A percentile compares a stretch with the other conserved stretches of the same genome.
Conservation (phyloP, 2,113 vertebrate genomes). For the Pseudorasbora parva region DNA sequence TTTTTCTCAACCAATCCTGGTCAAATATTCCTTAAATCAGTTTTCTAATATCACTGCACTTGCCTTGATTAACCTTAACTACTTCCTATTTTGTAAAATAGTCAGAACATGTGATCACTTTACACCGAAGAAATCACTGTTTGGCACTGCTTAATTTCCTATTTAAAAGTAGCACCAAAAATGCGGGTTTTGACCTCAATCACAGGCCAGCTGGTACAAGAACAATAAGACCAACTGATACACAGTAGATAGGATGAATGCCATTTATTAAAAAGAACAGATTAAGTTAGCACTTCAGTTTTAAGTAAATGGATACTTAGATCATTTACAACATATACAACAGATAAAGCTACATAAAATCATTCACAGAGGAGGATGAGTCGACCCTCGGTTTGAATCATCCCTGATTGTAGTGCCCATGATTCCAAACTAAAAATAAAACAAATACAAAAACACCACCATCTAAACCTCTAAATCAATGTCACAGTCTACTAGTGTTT, state of each 20-base stretch:
- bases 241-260: not conserved
- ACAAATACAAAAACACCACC: not conserved
- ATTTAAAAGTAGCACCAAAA: not conserved
- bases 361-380: slow-evolving; percentile 40
- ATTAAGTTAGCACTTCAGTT: slow-evolving; percentile 14
- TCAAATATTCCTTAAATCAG: not conserved
- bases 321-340: slow-evolving; percentile 39
- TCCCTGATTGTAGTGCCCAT: slow-evolving; percentile 54
- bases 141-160: not conserved
- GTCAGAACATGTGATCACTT: not conserved
- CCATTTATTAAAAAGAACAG: slow-evolving; percentile 32
- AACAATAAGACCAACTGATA: not conserved
- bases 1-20: not conserved
- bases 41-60: not conserved
- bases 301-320: not conserved
- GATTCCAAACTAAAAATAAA: not conserved
- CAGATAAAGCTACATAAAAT: slow-evolving; percentile 32
- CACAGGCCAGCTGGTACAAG: not conserved
- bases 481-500: slow-evolving; percentile 1
- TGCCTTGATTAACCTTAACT: not conserved
- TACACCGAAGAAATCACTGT: not conserved
- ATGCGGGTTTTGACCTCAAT: not conserved
- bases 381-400: slow-evolving; percentile 18
- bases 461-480: not conserved
- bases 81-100: not conserved